Base-by-base conservation (phyloP, 1,140 invertebrate genomes). In the Lanistes nyassanus region DNA sequence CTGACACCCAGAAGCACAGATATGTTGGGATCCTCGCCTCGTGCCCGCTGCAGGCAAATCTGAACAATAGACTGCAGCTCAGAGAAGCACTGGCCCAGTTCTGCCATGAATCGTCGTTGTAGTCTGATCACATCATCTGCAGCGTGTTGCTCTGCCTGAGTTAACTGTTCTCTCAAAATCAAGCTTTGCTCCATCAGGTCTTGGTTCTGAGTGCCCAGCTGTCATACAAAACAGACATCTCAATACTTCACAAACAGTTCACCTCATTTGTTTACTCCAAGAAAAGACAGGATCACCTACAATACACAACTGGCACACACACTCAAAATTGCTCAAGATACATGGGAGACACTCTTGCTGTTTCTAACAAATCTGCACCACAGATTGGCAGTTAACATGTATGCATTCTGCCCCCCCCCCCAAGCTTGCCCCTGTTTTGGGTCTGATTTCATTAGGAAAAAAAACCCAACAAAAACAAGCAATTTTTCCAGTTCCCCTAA, bases 1-100 rank as follows among this genome's bases (percentile, higher is more conserved):
- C 79, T 82, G 29, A 83, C 81, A 29, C 86, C 86, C 21, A 88
- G 77, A 11, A 88, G 75, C 31, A 84, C 64, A 16, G 85, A 85
- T 62, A 88, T 84, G 72, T 88, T 85, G 13, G 86, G 87, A 64
- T 87, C 85, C 60, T 86, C 80, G 34, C 87, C 87, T 23, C 84
- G 76, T 0, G 85, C 85, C 26, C 82, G 70, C 74, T 88, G 81
- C 16, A 83, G 76, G 79, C 85, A 86, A 36, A 87, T 80, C 51
- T 87, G 81, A 7, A 88, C 83, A 29, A 88, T 72, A 0, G 83
- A 81, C 79, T 86, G 85, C 47, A 88, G 76, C 76, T 88, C 84
- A 13, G 84, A 80, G 80, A 87, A 86, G 74, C 86, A 86, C 9
- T 81, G 56, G n/a, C 80, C 76, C 71, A 88, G 76, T 66, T 88